These are phyloP conservation scores for Drosophila villosipedis DNA, from an alignment of 2,888 invertebrate genomes.

Conservation along the genomic window DNA sequence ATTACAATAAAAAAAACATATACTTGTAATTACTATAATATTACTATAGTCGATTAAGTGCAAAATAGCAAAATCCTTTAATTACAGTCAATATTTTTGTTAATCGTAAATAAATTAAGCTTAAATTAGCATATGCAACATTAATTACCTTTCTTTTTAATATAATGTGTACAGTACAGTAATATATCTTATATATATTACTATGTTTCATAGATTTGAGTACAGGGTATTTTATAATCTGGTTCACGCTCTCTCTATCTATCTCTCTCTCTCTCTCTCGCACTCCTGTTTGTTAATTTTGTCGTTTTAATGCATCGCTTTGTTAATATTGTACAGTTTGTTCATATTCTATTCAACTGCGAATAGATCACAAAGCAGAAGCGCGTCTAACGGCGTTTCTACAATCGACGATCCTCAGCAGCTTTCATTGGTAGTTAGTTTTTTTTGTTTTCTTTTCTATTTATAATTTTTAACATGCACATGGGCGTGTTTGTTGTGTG, in stretches of 20 bases:
- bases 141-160: background rate
- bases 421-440: constrained; percentile 17
- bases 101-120: background rate
- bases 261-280: background rate
- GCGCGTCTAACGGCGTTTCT: constrained; percentile 27
- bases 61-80: background rate
- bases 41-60: background rate
- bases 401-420: constrained; percentile 28
- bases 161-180: background rate
- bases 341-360: constrained; percentile 50
- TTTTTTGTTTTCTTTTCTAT: constrained; percentile 22
- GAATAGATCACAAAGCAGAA: constrained; percentile 43
- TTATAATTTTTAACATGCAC: constrained; percentile 49
- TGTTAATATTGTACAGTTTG: constrained; percentile 44
- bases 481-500: constrained; percentile 56
- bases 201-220: background rate
- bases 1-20: too few species aligned
- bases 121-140: background rate
- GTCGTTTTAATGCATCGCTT: constrained; percentile 16
- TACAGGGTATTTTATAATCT: background rate
- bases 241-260: background rate
- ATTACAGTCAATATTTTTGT: background rate
- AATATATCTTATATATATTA: background rate
- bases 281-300: background rate
- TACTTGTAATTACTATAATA: too few species aligned